A percentile compares a stretch with the other conserved stretches of the same genome.
These are phyloP conservation scores for Lophius piscatorius DNA, from an alignment of 2,113 vertebrate species.

Conservation along the genomic window DNA sequence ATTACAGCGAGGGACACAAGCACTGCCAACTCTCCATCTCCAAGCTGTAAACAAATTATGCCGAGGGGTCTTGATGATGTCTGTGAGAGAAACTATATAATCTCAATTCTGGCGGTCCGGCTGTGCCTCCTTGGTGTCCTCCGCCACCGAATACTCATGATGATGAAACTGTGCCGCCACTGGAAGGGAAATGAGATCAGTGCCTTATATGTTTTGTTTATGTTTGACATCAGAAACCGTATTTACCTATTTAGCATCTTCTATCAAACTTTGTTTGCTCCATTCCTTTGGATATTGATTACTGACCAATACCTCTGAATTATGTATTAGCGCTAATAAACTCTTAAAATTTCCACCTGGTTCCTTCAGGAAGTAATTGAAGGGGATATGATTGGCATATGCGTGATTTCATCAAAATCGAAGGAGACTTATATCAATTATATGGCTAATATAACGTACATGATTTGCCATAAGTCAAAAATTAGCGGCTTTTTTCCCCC, in stretches of 20 bases:
- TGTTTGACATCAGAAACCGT: no score
- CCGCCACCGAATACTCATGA: constrained; percentile 20
- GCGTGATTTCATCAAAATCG: constrained; percentile 18
- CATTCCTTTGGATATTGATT: constrained; percentile 46
- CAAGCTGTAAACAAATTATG: constrained; percentile 68
- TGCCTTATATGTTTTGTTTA: neutral
- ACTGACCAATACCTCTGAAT: constrained; percentile 44
- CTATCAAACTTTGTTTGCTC: constrained; percentile 4
- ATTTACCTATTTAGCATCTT: constrained; percentile 13
- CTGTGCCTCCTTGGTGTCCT: constrained; percentile 23
- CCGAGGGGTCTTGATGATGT: constrained; percentile 57
- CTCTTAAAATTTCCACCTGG: constrained; percentile 48
- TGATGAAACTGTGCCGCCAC: no score
- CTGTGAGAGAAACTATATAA: constrained; percentile 51
- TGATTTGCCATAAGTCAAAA: constrained; percentile 50
- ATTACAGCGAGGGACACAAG: constrained; percentile 58
- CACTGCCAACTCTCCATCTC: constrained; percentile 59
- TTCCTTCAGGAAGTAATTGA: constrained; percentile 36
- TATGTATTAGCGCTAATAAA: constrained; percentile 45
- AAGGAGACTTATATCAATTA: constrained; percentile 41
- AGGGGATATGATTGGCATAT: constrained; percentile 37
- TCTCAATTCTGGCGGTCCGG: constrained; percentile 47
- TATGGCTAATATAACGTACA: no score
- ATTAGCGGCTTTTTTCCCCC: constrained; percentile 36
- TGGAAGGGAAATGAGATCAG: neutral